phyloP scores from a whole-genome alignment of 53 echinoderm and acorn worm species.

The Hippasteria phrygiana region DNA sequence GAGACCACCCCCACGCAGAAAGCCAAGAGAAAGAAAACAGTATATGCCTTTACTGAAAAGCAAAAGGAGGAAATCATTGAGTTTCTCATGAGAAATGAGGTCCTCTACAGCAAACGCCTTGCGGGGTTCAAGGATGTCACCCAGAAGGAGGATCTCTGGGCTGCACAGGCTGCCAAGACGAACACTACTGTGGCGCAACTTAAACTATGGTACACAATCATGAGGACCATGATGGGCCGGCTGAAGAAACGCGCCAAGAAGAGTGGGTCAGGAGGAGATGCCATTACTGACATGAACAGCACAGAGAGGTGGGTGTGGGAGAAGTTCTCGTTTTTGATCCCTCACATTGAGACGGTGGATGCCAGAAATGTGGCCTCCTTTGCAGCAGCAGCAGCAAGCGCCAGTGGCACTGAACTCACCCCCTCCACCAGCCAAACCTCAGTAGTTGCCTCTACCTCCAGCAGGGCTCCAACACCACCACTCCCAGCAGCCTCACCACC shows the following conservation, averaged over 20 bases:
- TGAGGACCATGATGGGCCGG: conserved; percentile 57
- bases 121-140: conserved; percentile 20
- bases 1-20: conserved; percentile 47
- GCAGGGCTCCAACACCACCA: conserved; percentile 54
- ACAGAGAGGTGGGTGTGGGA: conserved; percentile 59
- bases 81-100: conserved; percentile 48
- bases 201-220: conserved; percentile 28
- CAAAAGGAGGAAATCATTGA: conserved; percentile 61
- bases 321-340: conserved; percentile 60
- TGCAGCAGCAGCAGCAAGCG: conserved; percentile 56
- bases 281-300: conserved; percentile 40
- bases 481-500: conserved; percentile 16
- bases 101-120: conserved; percentile 44
- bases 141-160: conserved; percentile 58
- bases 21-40: conserved; percentile 42
- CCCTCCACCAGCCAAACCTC: conserved; percentile 51
- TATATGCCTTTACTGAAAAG: conserved; percentile 40
- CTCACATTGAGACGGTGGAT: conserved; percentile 52
- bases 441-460: conserved; percentile 41
- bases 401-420: conserved; percentile 48
- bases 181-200: conserved; percentile 31
- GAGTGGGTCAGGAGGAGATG: conserved; percentile 62
- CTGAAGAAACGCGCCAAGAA: conserved; percentile 50
- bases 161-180: conserved; percentile 40
- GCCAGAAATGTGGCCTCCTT: conserved; percentile 51